Base-by-base conservation (phyloP, 2,888 invertebrate genomes). In the Harpalus rufipes region DNA sequence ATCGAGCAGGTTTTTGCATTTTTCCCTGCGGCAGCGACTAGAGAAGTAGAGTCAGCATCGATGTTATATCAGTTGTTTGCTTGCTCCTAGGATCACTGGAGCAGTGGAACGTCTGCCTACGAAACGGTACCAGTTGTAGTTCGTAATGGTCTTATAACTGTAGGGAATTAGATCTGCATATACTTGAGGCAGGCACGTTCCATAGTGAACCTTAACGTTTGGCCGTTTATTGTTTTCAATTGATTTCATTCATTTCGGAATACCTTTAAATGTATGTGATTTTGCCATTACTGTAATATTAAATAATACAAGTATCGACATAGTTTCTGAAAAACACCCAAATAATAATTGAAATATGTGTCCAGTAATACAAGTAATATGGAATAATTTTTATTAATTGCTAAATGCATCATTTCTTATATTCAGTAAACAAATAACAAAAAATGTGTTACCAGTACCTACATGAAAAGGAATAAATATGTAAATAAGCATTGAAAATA, bases 211-310 rank as follows among this genome's bases (percentile, higher is more conserved):
- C 83, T 84, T 76, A 84, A 84, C 83, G 41, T 51, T 63, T 25
- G 76, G 76, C 83, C 76, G 76, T 84, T 74, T 84, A 76, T 84
- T 76, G 76, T 76, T 84, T 84, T 74, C 76, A 84, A 84, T 76
- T 74, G 83, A 76, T 84, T 84, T 84, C 59, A 76, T 41, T 32
- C 32, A 5, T 32, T 0, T 76, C 74, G 32, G 6, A 81, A 68
- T 81, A 81, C 56, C 72, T 81, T 81, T 65, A 76, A 84, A 84
- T 76, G 76, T 84, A 74, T 63, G 14, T 44, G 76, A 76, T 84
- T 76, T 61, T 84, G 83, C 76, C 61, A 76, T 84, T 84, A 84
- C 61, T 21, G 3, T 21, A 21, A 21, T 21, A 21, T 21, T 1
- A 21, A 21, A 21, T 21, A 21, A 21, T 21, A 3, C 3, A 21